Evolutionary conservation across 2,888 invertebrate species (phyloP), one percentile per base, ranked within the genome.

Genomic region (Spodoptera picta): DNA sequence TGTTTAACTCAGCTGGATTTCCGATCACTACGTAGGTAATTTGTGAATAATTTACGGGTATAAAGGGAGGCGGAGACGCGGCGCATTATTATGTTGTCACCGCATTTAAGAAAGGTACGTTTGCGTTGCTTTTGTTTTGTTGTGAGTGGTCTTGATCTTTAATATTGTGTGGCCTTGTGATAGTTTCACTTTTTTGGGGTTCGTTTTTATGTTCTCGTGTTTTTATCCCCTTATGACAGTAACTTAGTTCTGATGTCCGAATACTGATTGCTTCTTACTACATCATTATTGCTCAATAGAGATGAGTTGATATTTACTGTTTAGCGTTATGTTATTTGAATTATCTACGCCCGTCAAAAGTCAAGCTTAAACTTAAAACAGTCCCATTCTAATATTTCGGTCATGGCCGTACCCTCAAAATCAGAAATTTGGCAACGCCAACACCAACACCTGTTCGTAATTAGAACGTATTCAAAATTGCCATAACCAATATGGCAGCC

Each of bases 61-160:
- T 86, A 86, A 86, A 85, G 82, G 81, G 76, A 77, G 76, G 83
- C 80, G 84, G 83, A 78, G 80, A 75, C 71, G 76, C 69, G 79
- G 77, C 69, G 85, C 79, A 87, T 91, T 90, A 92, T 92, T 90
- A 90, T 89, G 88, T 89, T 90, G 91, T 91, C 92, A 88, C 84
- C 86, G 82, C 79, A 78, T 81, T 86, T 86, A 87, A 86, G 79
- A 84, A 87, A 81, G 83, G 82, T 83, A 75, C 79, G 78, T 70
- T 65, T 82, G 75, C 68, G 67, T 75, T 60, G 58, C 61, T 63
- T 79, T 69, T 78, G 74, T 82, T 76, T 77, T 75, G 69, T 74
- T 77, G 42, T 50, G 27, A 36, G 44, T 62, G 72, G 53, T 70
- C 68, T 75, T 74, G 70, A 78, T 77, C 65, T 74, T 63, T 71